Conservation (phyloP, 2,797 vertebrate species). For the Lerista edwardsae region DNA sequence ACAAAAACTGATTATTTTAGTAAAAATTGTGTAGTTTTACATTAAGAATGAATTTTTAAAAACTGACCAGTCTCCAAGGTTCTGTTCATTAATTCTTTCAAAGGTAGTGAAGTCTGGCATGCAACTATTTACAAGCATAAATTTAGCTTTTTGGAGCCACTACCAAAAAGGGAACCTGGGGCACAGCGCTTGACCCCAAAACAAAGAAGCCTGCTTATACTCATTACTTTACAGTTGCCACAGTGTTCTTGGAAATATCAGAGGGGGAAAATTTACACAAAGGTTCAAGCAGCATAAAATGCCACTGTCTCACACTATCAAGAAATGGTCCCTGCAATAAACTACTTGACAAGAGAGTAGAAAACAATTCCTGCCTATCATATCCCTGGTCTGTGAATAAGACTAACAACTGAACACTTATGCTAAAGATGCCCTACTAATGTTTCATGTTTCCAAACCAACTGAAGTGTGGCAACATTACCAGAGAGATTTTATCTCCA, state of each 20-base stretch:
- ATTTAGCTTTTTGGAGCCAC: conserved; percentile 20
- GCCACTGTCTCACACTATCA: neutral
- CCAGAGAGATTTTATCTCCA: conserved; percentile 15
- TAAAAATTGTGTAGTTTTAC: conserved; percentile 74
- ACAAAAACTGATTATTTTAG: conserved; percentile 69
- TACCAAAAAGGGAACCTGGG: neutral
- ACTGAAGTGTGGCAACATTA: neutral
- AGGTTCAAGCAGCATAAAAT: neutral
- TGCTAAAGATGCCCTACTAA: neutral
- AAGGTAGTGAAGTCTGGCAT: conserved; percentile 15
- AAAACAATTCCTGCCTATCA: neutral
- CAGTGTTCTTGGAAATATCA: neutral
- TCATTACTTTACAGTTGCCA: neutral
- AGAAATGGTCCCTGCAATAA: neutral
- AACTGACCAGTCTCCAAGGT: conserved; percentile 24
- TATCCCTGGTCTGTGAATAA: neutral
- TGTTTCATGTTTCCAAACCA: neutral
- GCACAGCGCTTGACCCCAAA: neutral
- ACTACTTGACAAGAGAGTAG: neutral
- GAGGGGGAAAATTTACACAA: neutral
- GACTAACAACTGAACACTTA: neutral
- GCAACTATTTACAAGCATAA: conserved; percentile 64
- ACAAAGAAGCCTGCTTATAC: neutral
- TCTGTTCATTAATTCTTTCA: conserved; percentile 26
- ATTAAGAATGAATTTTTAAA: conserved; percentile 58